Conservation (phyloP, 2,113 vertebrate species). For the Sterrhoptilus dennistouni region DNA sequence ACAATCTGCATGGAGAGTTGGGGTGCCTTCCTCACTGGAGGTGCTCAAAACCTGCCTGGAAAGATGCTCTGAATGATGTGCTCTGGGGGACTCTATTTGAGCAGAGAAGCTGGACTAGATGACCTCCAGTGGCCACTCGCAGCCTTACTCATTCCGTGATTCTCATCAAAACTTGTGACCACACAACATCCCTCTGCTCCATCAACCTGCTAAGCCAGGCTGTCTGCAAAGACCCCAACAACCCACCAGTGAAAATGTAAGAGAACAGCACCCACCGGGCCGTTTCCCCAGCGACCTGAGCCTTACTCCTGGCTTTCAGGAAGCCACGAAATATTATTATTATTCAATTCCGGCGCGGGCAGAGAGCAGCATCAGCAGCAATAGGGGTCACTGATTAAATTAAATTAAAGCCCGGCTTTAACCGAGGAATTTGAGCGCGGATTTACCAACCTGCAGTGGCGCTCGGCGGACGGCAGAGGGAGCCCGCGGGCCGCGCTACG, state of each 20-base stretch:
- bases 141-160: not conserved
- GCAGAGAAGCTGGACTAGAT: not conserved
- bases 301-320: not conserved
- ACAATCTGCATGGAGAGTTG: not conserved
- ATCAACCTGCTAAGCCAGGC: not conserved
- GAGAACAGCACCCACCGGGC: not conserved
- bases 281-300: not conserved
- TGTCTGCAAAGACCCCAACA: not conserved
- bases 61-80: accelerated
- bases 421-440: not conserved
- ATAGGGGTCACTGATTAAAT: not conserved
- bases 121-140: not conserved
- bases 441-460: not conserved
- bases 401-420: not conserved
- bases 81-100: accelerated
- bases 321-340: not conserved
- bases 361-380: not conserved
- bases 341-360: not conserved
- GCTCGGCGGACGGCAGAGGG: conserved; percentile 65
- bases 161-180: not conserved
- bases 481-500: conserved; percentile 13
- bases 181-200: not conserved
- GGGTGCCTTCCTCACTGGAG: too few relatives aligned
- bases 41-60: not conserved
- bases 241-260: accelerated